Evolutionary conservation across 1,140 invertebrate genomes (phyloP).

Genomic region (Colletes gigas): DNA sequence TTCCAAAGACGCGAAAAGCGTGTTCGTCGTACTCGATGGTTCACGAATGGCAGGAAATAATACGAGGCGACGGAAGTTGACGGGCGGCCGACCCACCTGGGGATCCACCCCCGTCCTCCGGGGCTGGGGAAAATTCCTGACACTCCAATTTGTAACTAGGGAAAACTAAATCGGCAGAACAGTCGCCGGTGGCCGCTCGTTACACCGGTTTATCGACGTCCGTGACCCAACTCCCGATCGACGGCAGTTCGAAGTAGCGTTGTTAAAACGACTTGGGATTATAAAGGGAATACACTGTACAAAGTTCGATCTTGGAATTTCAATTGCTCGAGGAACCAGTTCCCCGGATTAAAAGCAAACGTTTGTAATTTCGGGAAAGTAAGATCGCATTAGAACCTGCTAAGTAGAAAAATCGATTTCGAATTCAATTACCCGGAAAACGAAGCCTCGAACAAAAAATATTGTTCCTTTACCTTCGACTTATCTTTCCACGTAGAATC

Average conservation of each 20-base stretch:
- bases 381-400: too few species aligned
- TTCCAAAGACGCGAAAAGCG: background rate
- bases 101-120: background rate
- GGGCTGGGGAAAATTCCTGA: conserved; percentile 18
- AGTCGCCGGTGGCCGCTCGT: conserved; percentile 1
- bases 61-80: background rate
- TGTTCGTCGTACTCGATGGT: background rate
- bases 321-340: too few species aligned
- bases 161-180: conserved; percentile 24
- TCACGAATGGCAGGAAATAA: background rate
- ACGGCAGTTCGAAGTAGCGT: background rate
- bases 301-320: too few species aligned
- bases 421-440: too few species aligned
- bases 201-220: conserved; percentile 14
- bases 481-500: too few species aligned
- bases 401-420: too few species aligned
- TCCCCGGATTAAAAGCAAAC: too few species aligned
- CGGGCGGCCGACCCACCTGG: background rate
- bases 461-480: too few species aligned
- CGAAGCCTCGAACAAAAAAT: too few species aligned
- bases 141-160: conserved; percentile 19
- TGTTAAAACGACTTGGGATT: background rate
- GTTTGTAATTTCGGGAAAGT: too few species aligned
- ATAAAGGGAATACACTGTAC: background rate
- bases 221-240: conserved; percentile 23